These are phyloP conservation scores for Chrysogorgia sp. DNA, from an alignment of 92 coral and sea anemone genomes.

Conservation along the genomic window DNA sequence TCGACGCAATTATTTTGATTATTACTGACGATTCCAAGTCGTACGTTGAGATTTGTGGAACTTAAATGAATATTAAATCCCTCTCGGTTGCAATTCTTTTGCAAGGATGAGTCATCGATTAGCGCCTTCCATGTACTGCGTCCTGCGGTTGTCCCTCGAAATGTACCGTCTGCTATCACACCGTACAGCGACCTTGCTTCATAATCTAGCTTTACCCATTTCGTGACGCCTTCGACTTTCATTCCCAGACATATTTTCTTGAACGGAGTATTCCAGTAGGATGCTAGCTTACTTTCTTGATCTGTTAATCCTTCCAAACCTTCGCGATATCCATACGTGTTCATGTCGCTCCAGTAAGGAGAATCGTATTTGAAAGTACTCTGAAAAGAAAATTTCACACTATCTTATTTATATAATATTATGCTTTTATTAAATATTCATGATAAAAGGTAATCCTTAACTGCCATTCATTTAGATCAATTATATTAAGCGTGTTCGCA, in stretches of 20 bases:
- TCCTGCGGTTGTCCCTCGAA: slow-evolving; percentile 1
- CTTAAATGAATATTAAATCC: slow-evolving; percentile 39
- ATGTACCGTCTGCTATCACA: slow-evolving; percentile 10
- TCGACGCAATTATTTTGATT: slow-evolving; percentile 27
- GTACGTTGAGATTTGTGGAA: neutral
- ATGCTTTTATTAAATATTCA: too few relatives aligned
- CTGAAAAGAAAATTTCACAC: neutral
- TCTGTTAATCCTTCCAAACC: slow-evolving; percentile 14
- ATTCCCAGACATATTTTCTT: slow-evolving; percentile 11
- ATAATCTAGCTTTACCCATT: too few relatives aligned
- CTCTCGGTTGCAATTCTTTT: slow-evolving; percentile 39
- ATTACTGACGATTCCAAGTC: slow-evolving; percentile 53
- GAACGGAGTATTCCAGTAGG: slow-evolving; percentile 24
- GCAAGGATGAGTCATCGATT: slow-evolving; percentile 40
- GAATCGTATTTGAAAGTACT: neutral
- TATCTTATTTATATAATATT: too few relatives aligned
- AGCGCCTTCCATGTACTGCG: slow-evolving; percentile 49
- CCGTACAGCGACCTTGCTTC: too few relatives aligned
- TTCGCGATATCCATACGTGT: neutral
- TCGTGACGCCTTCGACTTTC: neutral
- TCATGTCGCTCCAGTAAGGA: slow-evolving; percentile 1
- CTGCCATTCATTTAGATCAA: too few relatives aligned
- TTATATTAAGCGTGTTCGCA: too few relatives aligned
- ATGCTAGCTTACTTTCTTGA: slow-evolving; percentile 15
- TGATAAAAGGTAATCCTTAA: too few relatives aligned